Evolutionary conservation across 2,888 invertebrate species (phyloP).

Genomic region (Gnatocerus cornutus): DNA sequence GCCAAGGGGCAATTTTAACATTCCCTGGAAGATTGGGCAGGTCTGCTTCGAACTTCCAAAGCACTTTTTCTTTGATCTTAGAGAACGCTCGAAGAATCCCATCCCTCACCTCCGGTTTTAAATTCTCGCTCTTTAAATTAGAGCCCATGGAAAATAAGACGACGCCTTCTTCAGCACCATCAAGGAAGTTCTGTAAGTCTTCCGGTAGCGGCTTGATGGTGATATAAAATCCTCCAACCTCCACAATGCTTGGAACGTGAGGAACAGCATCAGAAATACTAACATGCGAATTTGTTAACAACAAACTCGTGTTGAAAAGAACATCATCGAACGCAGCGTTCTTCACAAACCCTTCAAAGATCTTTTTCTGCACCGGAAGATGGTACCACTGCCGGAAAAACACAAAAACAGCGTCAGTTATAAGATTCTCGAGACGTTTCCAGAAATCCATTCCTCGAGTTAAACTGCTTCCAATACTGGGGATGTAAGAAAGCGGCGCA

Average conservation of each 20-base stretch:
- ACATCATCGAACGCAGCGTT: slow-evolving; percentile 57
- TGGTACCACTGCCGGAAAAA: slow-evolving; percentile 12
- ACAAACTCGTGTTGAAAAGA: slow-evolving; percentile 59
- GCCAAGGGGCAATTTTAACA: slow-evolving; percentile 67
- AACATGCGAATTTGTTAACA: slow-evolving; percentile 70
- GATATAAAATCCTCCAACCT: slow-evolving; percentile 74
- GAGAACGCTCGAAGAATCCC: slow-evolving; percentile 65
- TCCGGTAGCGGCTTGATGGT: slow-evolving; percentile 58
- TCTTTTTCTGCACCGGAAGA: slow-evolving; percentile 53
- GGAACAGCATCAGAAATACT: slow-evolving; percentile 72
- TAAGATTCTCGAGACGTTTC: slow-evolving; percentile 72
- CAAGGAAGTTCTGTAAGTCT: slow-evolving; percentile 57
- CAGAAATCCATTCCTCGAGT: slow-evolving; percentile 70
- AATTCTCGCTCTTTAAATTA: slow-evolving; percentile 63
- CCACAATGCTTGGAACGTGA: slow-evolving; percentile 73
- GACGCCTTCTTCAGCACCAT: slow-evolving; percentile 56
- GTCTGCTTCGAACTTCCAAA: slow-evolving; percentile 71
- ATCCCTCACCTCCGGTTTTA: slow-evolving; percentile 61
- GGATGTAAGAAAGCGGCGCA: slow-evolving; percentile 54
- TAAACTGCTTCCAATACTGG: slow-evolving; percentile 42
- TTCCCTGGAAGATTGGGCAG: slow-evolving; percentile 64
- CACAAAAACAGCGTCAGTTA: slow-evolving; percentile 58
- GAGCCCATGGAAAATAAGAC: slow-evolving; percentile 71
- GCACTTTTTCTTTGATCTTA: slow-evolving; percentile 67
- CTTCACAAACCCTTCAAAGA: slow-evolving; percentile 58